phyloP scores from a whole-genome alignment of 2,888 invertebrate species.

The Chaetogeoica ovagalla region DNA sequence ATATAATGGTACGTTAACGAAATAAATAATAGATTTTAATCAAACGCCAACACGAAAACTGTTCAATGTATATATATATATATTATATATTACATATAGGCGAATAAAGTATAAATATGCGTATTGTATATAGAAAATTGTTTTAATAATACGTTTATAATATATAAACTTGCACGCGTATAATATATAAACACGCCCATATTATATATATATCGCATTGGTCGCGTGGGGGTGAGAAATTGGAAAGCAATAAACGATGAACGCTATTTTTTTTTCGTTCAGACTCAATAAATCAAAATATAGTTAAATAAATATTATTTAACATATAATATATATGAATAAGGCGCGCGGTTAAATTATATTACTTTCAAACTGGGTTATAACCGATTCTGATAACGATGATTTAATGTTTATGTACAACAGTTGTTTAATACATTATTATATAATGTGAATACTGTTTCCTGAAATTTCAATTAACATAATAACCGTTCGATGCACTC shows the following conservation, averaged over 20 bases:
- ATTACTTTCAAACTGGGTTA: background rate
- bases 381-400: no score
- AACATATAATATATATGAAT: background rate
- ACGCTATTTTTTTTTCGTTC: constrained; percentile 22
- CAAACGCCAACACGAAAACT: constrained; percentile 29
- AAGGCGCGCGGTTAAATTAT: background rate
- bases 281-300: constrained; percentile 36
- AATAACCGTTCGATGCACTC: no score
- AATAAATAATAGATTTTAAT: constrained; percentile 25
- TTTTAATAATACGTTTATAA: constrained; percentile 26
- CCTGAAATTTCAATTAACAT: no score
- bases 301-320: constrained; percentile 18
- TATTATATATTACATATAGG: background rate
- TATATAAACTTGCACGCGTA: background rate
- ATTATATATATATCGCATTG: background rate
- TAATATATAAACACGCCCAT: constrained; percentile 20
- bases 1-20: background rate
- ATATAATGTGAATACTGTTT: no score
- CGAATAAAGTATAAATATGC: constrained; percentile 24
- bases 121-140: constrained; percentile 5
- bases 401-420: no score
- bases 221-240: constrained; percentile 45
- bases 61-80: constrained; percentile 4
- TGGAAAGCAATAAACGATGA: constrained; percentile 41
- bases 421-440: no score